These are phyloP conservation scores for Eretmochelys imbricata DNA, from an alignment of 2,113 vertebrate species.

Conservation along the genomic window DNA sequence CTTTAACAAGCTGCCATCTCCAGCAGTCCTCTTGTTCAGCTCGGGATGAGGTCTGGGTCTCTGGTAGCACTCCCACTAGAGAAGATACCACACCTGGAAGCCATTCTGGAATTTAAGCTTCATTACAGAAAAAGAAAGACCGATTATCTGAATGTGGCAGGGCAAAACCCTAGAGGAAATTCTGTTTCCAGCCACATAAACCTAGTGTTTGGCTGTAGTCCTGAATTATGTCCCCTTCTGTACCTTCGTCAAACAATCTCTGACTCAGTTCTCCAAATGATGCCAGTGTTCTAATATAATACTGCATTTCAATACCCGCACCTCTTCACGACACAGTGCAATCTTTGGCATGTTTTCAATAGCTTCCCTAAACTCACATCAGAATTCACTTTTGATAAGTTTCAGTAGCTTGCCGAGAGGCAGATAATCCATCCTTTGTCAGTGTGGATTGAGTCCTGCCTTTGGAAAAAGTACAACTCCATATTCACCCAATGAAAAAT, in stretches of 20 bases:
- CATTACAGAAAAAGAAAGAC: neutral
- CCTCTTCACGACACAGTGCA: neutral
- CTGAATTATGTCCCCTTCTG: constrained; percentile 2
- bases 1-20: constrained; percentile 14
- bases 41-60: neutral
- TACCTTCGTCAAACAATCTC: neutral
- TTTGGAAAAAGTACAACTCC: constrained; percentile 30
- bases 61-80: constrained; percentile 7
- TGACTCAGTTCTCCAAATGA: constrained; percentile 36
- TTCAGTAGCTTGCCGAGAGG: constrained; percentile 17
- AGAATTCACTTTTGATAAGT: neutral
- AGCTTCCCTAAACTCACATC: constrained; percentile 27
- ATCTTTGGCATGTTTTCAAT: constrained; percentile 28
- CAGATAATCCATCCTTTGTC: constrained; percentile 63
- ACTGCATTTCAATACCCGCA: neutral
- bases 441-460: constrained; percentile 2
- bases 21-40: constrained; percentile 28
- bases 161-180: constrained; percentile 19
- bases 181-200: constrained; percentile 33
- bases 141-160: constrained; percentile 4
- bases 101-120: constrained; percentile 22
- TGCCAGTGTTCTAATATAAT: neutral
- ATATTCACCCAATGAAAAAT: constrained; percentile 27
- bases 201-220: constrained; percentile 26
- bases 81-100: neutral